A percentile compares a stretch with the other conserved stretches of the same genome.
Evolutionary conservation across 1,140 invertebrate genomes (phyloP).

Genomic region (Nephila pilipes): DNA sequence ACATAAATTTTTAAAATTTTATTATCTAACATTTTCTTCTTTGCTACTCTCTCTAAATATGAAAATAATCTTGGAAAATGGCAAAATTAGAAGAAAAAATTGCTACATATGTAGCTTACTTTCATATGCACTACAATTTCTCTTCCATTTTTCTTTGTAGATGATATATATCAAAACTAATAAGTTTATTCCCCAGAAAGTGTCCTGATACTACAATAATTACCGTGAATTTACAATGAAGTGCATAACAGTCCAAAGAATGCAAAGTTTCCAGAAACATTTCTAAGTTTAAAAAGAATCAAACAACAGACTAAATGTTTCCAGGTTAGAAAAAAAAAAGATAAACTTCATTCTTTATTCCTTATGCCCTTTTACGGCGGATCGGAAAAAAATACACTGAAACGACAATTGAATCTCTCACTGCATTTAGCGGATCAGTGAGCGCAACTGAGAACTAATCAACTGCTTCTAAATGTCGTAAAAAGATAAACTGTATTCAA

Average conservation of each 20-base stretch:
- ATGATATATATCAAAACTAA: no score
- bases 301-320: neutral
- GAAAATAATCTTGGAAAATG: no score
- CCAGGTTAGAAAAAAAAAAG: neutral
- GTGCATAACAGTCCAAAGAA: neutral
- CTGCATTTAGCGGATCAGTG: slow-evolving; percentile 65
- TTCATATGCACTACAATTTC: no score
- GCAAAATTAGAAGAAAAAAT: no score
- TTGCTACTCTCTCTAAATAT: no score
- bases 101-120: no score
- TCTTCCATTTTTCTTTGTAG: no score
- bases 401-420: slow-evolving; percentile 65
- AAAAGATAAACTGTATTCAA: slow-evolving; percentile 73
- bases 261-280: neutral
- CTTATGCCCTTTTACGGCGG: neutral
- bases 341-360: neutral
- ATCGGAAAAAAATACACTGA: slow-evolving; percentile 17
- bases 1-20: no score
- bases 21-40: no score
- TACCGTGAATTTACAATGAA: neutral
- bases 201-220: neutral
- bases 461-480: slow-evolving; percentile 64
- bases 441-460: slow-evolving; percentile 65
- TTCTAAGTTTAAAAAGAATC: neutral
- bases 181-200: no score